Percentiles rank a stretch among this genome's conserved stretches.
These are phyloP conservation scores for Drosophila eohydei DNA, from an alignment of 2,888 invertebrate genomes.

Conservation along the genomic window DNA sequence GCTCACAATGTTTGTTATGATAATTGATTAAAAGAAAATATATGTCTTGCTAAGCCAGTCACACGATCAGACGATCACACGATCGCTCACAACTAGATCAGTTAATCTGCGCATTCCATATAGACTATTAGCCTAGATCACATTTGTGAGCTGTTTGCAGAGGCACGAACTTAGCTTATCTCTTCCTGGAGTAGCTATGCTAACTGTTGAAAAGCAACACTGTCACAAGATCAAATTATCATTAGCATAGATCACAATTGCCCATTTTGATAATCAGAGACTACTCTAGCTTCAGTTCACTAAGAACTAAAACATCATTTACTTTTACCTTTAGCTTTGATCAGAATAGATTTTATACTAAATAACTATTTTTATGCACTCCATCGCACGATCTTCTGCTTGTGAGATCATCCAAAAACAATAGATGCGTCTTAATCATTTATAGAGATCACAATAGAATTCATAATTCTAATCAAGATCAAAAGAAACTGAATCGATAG, in stretches of 20 bases:
- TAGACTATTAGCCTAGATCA: constrained; percentile 2
- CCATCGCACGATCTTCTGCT: too few species aligned
- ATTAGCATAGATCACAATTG: neutral
- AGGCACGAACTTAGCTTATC: neutral
- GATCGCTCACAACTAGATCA: constrained; percentile 4
- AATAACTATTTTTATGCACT: too few species aligned
- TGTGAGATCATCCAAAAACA: too few species aligned
- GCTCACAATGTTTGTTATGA: neutral
- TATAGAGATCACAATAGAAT: too few species aligned
- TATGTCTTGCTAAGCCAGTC: neutral
- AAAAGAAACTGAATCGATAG: too few species aligned
- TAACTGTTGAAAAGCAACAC: too few species aligned
- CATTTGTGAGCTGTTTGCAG: neutral
- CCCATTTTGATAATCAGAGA: neutral
- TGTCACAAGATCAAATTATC: neutral
- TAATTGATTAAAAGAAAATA: constrained; percentile 2
- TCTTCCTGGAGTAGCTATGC: neutral
- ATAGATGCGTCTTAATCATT: too few species aligned
- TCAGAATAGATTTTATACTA: too few species aligned
- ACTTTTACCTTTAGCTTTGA: too few species aligned
- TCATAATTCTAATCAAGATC: too few species aligned
- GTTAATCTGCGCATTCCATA: neutral
- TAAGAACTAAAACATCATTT: too few species aligned
- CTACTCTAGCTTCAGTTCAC: too few species aligned
- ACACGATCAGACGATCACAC: neutral